Base-by-base conservation (phyloP, 2,888 invertebrate genomes). In the Eristalis tenax region DNA sequence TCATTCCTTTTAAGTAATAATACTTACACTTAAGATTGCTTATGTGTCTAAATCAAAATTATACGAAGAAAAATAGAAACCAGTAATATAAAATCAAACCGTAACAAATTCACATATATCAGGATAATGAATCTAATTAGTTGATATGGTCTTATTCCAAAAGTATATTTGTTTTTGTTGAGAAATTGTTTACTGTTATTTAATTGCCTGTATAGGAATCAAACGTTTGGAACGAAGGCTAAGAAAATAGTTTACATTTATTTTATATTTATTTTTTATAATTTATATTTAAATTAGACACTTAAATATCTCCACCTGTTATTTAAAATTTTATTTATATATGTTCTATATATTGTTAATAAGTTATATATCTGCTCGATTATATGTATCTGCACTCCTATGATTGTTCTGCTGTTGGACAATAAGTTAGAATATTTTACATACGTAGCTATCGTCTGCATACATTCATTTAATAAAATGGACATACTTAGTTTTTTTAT, bases 391-490 rank as follows among this genome's bases (percentile, higher is more conserved):
- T 87, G 87, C 87, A 87, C 87, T 87, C 87, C 59, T 83, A 87
- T 87, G 87, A 87, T 87, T 87, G 87, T 87, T 87, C 87, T 87
- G 87, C 87, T 87, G 87, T 87, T 83, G 87, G 83, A 83, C 87
- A 87, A 87, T 87, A 79, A 40, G 83, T 87, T 87, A 76, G 73
- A 86, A 78, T 86, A 86, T 78, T 63, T 78, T 70, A 73, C 15
- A 18, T 38, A 32, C 3, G 26, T 26, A 32, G 22, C 15, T 43
- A 57, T 71, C 69, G 35, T 69, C 23, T 61, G 18, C 59, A 32
- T 63, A 63, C 15, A 32, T 32, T 78, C 61, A 59, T 71, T 69
- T 64, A 85, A 68, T 71, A 79, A 76, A 83, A 68, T 66, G 61
- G 73, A 71, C 75, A 75, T 66, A 65, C 28, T 66, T 50, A 82